phyloP scores from a whole-genome alignment of 2,888 invertebrate genomes.

The Psylliodes chrysocephalus region DNA sequence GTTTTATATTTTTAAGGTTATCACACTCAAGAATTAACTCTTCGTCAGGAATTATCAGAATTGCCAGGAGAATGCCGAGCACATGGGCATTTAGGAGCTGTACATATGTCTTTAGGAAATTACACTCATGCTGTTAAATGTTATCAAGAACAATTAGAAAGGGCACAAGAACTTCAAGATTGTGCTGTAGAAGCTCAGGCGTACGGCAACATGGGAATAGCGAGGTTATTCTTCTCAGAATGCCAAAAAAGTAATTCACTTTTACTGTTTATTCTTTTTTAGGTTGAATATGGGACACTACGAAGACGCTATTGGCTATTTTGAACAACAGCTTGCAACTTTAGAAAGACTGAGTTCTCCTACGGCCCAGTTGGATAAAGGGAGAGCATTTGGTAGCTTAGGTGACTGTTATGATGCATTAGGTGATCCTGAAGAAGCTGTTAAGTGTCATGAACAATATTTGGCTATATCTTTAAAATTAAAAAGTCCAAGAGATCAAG shows the following conservation, averaged over 20 bases:
- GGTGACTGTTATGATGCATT: constrained; percentile 96
- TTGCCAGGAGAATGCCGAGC: constrained; percentile 91
- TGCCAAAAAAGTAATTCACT: too few species aligned
- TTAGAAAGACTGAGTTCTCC: constrained; percentile 84
- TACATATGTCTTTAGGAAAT: constrained; percentile 93
- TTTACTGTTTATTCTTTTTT: too few species aligned
- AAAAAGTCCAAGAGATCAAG: constrained; percentile 86
- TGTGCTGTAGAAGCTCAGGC: constrained; percentile 93
- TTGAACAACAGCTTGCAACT: constrained; percentile 86
- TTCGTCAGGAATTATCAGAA: constrained; percentile 91
- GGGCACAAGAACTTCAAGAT: constrained; percentile 91
- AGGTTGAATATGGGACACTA: constrained; percentile 94
- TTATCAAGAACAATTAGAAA: constrained; percentile 92
- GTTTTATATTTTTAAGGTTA: too few species aligned
- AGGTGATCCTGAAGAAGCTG: constrained; percentile 92
- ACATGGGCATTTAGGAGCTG: constrained; percentile 92
- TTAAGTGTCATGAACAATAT: constrained; percentile 94
- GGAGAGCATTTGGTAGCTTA: constrained; percentile 88
- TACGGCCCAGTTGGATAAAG: constrained; percentile 84
- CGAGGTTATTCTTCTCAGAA: constrained; percentile 64
- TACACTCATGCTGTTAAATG: constrained; percentile 95
- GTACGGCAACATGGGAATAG: constrained; percentile 92
- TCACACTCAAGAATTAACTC: constrained; percentile 93
- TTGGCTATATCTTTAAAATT: constrained; percentile 83
- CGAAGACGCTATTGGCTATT: constrained; percentile 89